phyloP scores from a whole-genome alignment of 2,888 invertebrate genomes.

The Zaprionus bogoriensis region DNA sequence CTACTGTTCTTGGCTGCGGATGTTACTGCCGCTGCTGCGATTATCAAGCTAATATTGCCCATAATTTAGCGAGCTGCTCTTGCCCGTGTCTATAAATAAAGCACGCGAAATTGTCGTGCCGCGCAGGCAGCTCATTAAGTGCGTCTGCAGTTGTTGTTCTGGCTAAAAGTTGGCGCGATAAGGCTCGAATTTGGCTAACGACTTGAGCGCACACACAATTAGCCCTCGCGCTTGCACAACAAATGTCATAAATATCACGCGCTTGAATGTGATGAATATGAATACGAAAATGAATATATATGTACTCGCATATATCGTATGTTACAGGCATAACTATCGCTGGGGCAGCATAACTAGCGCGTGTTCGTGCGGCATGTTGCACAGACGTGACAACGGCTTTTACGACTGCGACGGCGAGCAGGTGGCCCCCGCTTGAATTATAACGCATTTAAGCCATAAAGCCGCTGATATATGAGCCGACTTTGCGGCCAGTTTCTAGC shows the following conservation, averaged over 20 bases:
- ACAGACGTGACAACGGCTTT: slow-evolving; percentile 59
- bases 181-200: slow-evolving; percentile 23
- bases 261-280: not conserved
- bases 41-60: slow-evolving; percentile 53
- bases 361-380: slow-evolving; percentile 10
- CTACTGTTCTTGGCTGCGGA: slow-evolving; percentile 3
- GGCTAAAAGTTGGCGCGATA: slow-evolving; percentile 18
- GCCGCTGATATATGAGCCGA: slow-evolving; percentile 60
- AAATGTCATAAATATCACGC: not conserved
- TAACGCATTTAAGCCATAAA: slow-evolving; percentile 64
- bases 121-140: slow-evolving; percentile 52
- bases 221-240: not conserved
- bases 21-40: slow-evolving; percentile 5
- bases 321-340: too few relatives aligned
- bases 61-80: slow-evolving; percentile 49
- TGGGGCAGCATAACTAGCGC: too few relatives aligned
- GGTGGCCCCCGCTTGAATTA: slow-evolving; percentile 62
- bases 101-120: slow-evolving; percentile 42
- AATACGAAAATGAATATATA: not conserved
- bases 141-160: slow-evolving; percentile 43
- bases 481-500: slow-evolving; percentile 46
- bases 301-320: not conserved
- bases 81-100: slow-evolving; percentile 36
- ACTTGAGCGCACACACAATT: slow-evolving; percentile 19
- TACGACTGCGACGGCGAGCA: slow-evolving; percentile 37